phyloP scores from a whole-genome alignment of 2,888 invertebrate genomes.

The Zhuqinia jingwanae region DNA sequence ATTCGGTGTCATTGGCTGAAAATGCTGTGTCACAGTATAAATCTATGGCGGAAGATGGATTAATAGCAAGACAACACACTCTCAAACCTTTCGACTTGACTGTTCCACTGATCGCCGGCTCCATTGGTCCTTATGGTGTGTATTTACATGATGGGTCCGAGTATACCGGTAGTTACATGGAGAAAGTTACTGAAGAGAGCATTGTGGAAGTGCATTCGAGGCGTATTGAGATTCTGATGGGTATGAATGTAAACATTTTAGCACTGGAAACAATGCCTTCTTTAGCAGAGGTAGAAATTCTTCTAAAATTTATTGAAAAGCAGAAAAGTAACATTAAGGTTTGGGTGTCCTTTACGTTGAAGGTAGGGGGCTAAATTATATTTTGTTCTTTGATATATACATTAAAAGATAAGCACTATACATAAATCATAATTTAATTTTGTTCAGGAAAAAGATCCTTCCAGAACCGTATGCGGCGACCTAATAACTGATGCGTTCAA shows the following conservation, averaged over 20 bases:
- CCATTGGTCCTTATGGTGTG: conserved; percentile 96
- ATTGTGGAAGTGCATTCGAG: conserved; percentile 93
- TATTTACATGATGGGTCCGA: conserved; percentile 95
- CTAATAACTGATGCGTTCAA: conserved; percentile 87
- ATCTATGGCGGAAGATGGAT: neutral
- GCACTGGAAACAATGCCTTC: conserved; percentile 97
- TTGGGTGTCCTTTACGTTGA: conserved; percentile 94
- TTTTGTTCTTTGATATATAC: too few relatives aligned
- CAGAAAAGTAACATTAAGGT: conserved; percentile 87
- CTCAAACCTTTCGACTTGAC: too few relatives aligned
- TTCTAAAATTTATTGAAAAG: conserved; percentile 89
- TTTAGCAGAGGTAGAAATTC: conserved; percentile 89
- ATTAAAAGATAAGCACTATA: too few relatives aligned
- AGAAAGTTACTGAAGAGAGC: conserved; percentile 85
- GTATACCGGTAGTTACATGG: conserved; percentile 92
- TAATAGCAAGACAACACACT: too few relatives aligned
- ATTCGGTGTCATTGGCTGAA: conserved; percentile 88
- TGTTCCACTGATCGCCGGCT: conserved; percentile 89
- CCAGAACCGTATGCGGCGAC: conserved; percentile 89
- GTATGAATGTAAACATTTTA: conserved; percentile 91
- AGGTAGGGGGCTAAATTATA: conserved; percentile 84
- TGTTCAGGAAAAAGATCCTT: conserved; percentile 65
- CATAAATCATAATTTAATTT: too few relatives aligned
- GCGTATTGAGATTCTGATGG: conserved; percentile 89
- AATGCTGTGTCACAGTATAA: conserved; percentile 84